phyloP scores from a whole-genome alignment of 2,888 invertebrate genomes.

The Oasisia sp. region DNA sequence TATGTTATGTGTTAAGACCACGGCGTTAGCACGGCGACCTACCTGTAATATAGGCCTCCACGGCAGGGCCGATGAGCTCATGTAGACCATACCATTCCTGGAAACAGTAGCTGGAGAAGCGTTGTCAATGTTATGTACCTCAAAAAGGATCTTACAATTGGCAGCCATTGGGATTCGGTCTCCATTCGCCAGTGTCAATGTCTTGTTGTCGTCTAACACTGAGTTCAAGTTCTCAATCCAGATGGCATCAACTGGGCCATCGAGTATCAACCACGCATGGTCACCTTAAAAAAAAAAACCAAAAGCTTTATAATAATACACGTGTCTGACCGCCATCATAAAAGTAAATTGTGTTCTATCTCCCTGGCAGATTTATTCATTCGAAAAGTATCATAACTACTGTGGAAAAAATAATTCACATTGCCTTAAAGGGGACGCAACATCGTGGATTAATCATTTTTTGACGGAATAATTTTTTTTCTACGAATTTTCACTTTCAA shows the following conservation, averaged over 20 bases:
- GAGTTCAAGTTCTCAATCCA: slow-evolving; percentile 95
- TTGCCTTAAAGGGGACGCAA: no score
- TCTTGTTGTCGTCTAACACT: slow-evolving; percentile 90
- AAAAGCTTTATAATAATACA: no score
- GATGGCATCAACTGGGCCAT: slow-evolving; percentile 91
- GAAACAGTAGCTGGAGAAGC: slow-evolving; percentile 92
- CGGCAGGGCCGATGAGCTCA: slow-evolving; percentile 85
- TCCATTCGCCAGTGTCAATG: slow-evolving; percentile 87
- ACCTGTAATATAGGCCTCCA: slow-evolving; percentile 75
- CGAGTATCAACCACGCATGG: slow-evolving; percentile 74
- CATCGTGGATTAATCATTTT: no score
- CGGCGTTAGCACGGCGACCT: neutral
- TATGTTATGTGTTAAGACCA: neutral
- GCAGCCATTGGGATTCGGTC: slow-evolving; percentile 90
- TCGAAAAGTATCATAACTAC: no score
- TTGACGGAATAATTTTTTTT: no score
- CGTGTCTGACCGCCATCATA: no score
- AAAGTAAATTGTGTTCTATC: no score
- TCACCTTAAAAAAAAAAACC: slow-evolving; percentile 54
- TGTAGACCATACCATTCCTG: slow-evolving; percentile 90
- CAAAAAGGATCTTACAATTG: slow-evolving; percentile 88
- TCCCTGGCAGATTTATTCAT: no score
- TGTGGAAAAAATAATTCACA: no score
- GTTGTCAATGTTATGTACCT: slow-evolving; percentile 90
- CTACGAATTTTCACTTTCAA: no score